phyloP scores from a whole-genome alignment of 2,797 vertebrate species.

The Sebastes vulpes region DNA sequence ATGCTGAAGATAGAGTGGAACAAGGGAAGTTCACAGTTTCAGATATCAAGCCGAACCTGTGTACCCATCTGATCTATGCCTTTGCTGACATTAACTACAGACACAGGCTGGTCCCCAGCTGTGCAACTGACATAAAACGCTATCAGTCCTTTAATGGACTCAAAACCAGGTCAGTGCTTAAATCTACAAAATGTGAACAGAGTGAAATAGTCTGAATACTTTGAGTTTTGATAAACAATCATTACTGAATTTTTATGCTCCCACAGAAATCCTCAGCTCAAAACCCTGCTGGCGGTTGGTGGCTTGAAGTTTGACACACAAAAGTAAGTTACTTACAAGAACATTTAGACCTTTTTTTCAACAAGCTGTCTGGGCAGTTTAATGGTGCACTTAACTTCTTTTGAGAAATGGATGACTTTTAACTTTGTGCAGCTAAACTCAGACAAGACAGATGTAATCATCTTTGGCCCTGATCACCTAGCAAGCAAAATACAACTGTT shows the following conservation, averaged over 20 bases:
- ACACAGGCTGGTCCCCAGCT: conserved; percentile 70
- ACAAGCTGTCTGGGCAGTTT: too few species aligned
- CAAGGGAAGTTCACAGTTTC: conserved; percentile 64
- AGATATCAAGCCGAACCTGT: conserved; percentile 83
- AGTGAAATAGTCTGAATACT: not conserved
- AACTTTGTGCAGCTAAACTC: too few species aligned
- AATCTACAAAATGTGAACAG: not conserved
- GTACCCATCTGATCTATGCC: conserved; percentile 87
- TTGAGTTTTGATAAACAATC: not conserved
- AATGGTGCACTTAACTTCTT: too few species aligned
- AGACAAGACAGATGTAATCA: too few species aligned
- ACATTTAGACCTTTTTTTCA: too few species aligned
- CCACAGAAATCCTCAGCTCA: conserved; percentile 81
- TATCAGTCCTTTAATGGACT: conserved; percentile 80
- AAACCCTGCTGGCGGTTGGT: conserved; percentile 85
- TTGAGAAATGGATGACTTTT: too few species aligned
- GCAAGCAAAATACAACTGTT: too few species aligned
- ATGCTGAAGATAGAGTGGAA: conserved; percentile 65
- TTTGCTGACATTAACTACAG: conserved; percentile 76
- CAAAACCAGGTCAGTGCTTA: conserved; percentile 68
- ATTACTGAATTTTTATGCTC: not conserved
- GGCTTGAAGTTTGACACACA: conserved; percentile 79
- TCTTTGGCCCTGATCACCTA: too few species aligned
- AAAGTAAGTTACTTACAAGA: conserved; percentile 70
- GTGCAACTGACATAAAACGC: conserved; percentile 64